These are phyloP conservation scores for Heliocidaris tuberculata DNA, from an alignment of 35 echinoderm and acorn worm species.

Conservation along the genomic window DNA sequence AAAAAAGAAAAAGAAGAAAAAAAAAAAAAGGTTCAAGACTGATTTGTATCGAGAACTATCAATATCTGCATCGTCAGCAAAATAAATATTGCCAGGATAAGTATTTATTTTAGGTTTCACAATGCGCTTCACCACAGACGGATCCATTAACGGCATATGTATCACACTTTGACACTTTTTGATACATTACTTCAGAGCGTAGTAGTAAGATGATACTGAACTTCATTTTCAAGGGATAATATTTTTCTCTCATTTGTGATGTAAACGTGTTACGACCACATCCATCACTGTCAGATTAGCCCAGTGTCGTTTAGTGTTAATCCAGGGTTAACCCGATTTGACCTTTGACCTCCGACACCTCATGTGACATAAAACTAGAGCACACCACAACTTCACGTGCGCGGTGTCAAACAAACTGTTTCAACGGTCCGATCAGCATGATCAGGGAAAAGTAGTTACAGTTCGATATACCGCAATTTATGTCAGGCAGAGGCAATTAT, in stretches of 20 bases:
- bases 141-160: too few relatives aligned
- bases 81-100: too few relatives aligned
- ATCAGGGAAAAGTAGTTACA: too few relatives aligned
- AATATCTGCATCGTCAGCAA: too few relatives aligned
- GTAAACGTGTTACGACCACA: background rate
- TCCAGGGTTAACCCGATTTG: background rate
- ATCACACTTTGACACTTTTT: too few relatives aligned
- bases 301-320: background rate
- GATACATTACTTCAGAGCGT: too few relatives aligned
- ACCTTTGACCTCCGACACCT: background rate
- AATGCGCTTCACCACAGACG: too few relatives aligned
- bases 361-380: background rate
- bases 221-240: background rate
- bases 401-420: background rate
- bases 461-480: background rate
- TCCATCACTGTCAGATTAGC: background rate
- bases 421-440: background rate
- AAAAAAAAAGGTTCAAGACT: too few relatives aligned
- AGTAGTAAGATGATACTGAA: background rate
- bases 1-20: too few relatives aligned
- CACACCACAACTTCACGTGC: background rate
- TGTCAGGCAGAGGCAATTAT: background rate
- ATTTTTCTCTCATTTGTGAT: background rate
- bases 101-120: too few relatives aligned
- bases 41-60: too few relatives aligned